These are phyloP conservation scores for Lasioglossum albipes DNA, from an alignment of 1,140 invertebrate genomes.

Conservation along the genomic window DNA sequence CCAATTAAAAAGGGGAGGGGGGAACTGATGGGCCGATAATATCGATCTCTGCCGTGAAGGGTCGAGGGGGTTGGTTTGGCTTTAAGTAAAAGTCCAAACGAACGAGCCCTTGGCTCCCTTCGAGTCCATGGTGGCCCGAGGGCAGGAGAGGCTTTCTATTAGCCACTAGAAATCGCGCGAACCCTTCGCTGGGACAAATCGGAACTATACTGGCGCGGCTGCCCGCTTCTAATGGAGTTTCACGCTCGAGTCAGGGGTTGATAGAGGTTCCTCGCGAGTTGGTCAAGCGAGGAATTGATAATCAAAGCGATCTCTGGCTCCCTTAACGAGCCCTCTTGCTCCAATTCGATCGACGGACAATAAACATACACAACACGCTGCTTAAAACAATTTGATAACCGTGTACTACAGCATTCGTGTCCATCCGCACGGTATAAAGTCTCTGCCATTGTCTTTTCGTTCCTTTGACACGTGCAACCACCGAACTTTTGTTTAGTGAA, in stretches of 20 bases:
- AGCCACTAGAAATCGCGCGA: slow-evolving; percentile 56
- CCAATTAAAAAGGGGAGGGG: slow-evolving; percentile 6
- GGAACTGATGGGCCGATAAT: slow-evolving; percentile 27
- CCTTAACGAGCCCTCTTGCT: slow-evolving; percentile 14
- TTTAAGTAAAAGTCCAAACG: slow-evolving; percentile 55
- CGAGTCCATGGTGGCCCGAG: slow-evolving; percentile 3
- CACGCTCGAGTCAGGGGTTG: slow-evolving; percentile 45
- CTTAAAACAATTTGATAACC: too few species aligned
- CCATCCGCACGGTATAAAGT: too few species aligned
- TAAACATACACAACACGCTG: too few species aligned
- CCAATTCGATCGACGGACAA: neutral
- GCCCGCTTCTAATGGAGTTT: slow-evolving; percentile 58
- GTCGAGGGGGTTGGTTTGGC: slow-evolving; percentile 33
- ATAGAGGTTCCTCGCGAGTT: slow-evolving; percentile 24
- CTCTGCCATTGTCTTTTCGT: too few species aligned
- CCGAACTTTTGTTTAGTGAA: too few species aligned
- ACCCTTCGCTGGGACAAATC: slow-evolving; percentile 58
- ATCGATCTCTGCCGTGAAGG: slow-evolving; percentile 21
- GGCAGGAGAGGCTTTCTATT: slow-evolving; percentile 50
- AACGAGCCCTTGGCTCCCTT: slow-evolving; percentile 10
- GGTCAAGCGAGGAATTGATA: slow-evolving; percentile 64
- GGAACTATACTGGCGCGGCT: slow-evolving; percentile 32
- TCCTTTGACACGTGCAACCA: too few species aligned
- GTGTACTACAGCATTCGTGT: too few species aligned
- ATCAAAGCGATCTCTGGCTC: slow-evolving; percentile 53